Conservation (phyloP, 2,888 invertebrate species). For the Dryobota labecula region DNA sequence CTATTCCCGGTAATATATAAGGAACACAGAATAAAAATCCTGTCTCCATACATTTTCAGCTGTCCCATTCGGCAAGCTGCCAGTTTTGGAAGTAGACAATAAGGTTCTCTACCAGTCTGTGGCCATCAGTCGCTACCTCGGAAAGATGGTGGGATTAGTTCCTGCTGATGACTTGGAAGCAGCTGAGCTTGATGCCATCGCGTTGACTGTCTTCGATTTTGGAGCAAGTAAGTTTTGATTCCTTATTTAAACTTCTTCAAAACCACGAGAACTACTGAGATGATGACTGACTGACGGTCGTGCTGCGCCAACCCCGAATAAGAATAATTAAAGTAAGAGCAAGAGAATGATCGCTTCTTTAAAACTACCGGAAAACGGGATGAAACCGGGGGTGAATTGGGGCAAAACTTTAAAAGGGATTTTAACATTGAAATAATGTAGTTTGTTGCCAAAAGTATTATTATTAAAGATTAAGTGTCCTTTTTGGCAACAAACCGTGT, state of each 20-base stretch:
- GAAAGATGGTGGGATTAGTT: conserved; percentile 78
- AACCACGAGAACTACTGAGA: no score
- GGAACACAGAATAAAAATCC: not conserved
- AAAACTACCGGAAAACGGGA: no score
- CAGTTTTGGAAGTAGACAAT: conserved; percentile 84
- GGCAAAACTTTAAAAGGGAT: no score
- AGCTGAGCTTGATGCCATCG: conserved; percentile 78
- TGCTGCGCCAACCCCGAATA: no score
- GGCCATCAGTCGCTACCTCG: conserved; percentile 84
- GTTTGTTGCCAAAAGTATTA: no score
- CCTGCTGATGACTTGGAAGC: conserved; percentile 78
- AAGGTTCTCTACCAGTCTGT: conserved; percentile 81
- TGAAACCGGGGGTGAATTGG: no score
- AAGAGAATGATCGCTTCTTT: no score
- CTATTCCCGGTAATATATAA: not conserved
- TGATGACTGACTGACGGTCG: no score
- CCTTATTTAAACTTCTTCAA: not conserved
- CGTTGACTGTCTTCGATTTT: conserved; percentile 70
- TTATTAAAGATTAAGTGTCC: no score
- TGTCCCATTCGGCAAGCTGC: conserved; percentile 79
- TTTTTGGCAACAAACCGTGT: no score
- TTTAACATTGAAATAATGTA: no score
- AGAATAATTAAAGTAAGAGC: no score
- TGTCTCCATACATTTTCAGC: conserved; percentile 14
- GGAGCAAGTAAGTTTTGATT: conserved; percentile 46